These are phyloP conservation scores for Xenentodon cancila DNA, from an alignment of 2,797 vertebrate genomes.

Conservation along the genomic window DNA sequence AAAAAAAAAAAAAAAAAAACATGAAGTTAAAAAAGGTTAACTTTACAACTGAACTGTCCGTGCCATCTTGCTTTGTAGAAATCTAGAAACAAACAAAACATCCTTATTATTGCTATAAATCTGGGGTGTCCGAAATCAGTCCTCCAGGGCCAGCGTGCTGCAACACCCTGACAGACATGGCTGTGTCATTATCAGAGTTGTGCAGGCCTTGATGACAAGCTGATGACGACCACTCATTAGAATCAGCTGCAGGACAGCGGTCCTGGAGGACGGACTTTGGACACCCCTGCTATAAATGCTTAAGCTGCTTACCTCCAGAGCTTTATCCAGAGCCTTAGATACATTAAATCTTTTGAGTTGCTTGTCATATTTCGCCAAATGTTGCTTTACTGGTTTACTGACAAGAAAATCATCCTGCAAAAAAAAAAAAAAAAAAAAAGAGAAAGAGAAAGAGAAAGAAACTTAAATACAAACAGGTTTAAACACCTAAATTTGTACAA, in stretches of 20 bases:
- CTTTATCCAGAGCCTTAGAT: conserved; percentile 92
- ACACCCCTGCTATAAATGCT: background rate
- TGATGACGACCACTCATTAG: too few relatives aligned
- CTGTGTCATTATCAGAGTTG: too few relatives aligned
- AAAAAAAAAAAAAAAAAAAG: conserved; percentile 5
- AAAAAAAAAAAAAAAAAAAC: background rate
- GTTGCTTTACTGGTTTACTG: conserved; percentile 86
- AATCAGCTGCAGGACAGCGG: too few relatives aligned
- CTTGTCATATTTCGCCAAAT: conserved; percentile 91
- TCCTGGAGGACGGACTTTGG: too few relatives aligned
- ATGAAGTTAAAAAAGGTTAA: background rate
- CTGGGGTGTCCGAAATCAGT: too few relatives aligned
- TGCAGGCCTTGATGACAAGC: too few relatives aligned
- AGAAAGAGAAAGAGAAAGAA: background rate
- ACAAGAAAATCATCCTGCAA: conserved; percentile 92
- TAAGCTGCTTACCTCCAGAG: conserved; percentile 83
- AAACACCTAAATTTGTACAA: too few relatives aligned
- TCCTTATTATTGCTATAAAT: too few relatives aligned
- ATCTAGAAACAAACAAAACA: too few relatives aligned
- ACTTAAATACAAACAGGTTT: background rate
- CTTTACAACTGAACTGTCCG: background rate
- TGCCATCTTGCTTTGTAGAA: background rate
- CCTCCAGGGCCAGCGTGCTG: too few relatives aligned
- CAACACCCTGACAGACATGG: too few relatives aligned
- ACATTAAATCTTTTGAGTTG: conserved; percentile 91